Percentiles rank a stretch among this genome's conserved stretches.
phyloP scores from a whole-genome alignment of 2,113 vertebrate genomes.

The Nycticebus coucang region DNA sequence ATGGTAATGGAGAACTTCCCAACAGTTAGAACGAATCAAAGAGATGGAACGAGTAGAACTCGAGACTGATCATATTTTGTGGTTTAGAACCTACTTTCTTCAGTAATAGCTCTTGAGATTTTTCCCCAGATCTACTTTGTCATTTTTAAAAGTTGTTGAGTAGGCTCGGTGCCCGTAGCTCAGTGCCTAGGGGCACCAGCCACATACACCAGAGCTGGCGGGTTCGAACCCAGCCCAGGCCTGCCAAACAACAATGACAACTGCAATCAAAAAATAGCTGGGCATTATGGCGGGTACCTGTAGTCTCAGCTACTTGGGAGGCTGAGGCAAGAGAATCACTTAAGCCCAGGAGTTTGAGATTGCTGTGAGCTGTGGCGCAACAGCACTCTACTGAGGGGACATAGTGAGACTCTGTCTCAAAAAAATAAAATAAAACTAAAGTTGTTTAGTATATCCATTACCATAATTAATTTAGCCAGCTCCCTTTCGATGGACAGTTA shows the following conservation, averaged over 20 bases:
- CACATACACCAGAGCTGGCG: too few relatives aligned
- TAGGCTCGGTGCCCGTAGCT: not conserved
- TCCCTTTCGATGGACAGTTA: conserved; percentile 7
- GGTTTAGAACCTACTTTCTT: not conserved
- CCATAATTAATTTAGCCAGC: conserved; percentile 14
- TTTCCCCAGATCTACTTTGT: conserved; percentile 31
- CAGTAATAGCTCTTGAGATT: not conserved
- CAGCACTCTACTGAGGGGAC: too few relatives aligned
- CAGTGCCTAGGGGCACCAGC: too few relatives aligned
- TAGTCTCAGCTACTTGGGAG: too few relatives aligned
- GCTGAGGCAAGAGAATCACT: too few relatives aligned
- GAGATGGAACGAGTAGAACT: conserved; percentile 6
- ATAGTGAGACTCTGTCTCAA: too few relatives aligned
- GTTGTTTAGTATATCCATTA: not conserved
- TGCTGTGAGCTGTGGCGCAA: too few relatives aligned
- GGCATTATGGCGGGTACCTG: too few relatives aligned
- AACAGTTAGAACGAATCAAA: not conserved
- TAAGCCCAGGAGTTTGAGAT: too few relatives aligned
- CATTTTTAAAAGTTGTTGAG: conserved; percentile 44
- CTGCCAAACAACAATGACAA: too few relatives aligned
- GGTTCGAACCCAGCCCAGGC: too few relatives aligned
- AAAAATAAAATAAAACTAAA: not conserved
- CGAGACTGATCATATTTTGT: not conserved
- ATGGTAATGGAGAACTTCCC: not conserved
- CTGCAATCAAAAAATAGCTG: too few relatives aligned